Percentiles rank a stretch among this genome's conserved stretches.
phyloP scores from a whole-genome alignment of 2,797 vertebrate species.

The Vultur gryphus region DNA sequence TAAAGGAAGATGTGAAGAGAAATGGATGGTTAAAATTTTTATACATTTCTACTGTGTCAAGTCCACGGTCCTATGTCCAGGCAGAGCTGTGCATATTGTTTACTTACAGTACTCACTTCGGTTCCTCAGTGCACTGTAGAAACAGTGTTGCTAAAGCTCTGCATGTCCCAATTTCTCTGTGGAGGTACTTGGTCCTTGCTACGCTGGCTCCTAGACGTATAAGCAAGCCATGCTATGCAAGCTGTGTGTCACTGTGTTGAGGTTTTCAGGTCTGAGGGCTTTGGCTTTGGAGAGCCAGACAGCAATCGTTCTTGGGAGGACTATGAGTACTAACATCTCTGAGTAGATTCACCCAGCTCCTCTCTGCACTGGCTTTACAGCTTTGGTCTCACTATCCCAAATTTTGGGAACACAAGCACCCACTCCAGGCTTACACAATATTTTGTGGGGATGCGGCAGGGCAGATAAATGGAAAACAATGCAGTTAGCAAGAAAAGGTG shows the following conservation, averaged over 20 bases:
- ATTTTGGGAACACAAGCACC: background rate
- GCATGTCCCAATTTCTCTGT: background rate
- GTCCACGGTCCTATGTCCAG: background rate
- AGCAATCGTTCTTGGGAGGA: background rate
- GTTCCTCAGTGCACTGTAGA: background rate
- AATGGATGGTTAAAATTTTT: background rate
- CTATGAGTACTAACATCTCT: background rate
- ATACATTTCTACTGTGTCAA: background rate
- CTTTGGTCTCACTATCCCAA: background rate
- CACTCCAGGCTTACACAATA: fast-evolving
- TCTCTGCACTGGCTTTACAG: background rate
- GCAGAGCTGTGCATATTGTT: background rate
- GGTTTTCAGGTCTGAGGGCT: background rate
- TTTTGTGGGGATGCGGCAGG: background rate
- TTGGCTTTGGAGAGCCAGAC: background rate
- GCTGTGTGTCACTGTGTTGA: background rate
- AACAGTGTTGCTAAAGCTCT: background rate
- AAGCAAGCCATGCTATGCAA: background rate
- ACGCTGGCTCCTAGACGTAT: background rate
- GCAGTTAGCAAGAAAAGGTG: background rate
- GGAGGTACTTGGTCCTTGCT: background rate
- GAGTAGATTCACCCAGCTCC: background rate
- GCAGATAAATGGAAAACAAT: background rate
- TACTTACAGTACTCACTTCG: background rate
- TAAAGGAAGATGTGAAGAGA: background rate